Percentiles rank a stretch among this genome's conserved stretches.
Conservation (phyloP, 2,797 vertebrate species). For the Pyrocephalus nanus region DNA sequence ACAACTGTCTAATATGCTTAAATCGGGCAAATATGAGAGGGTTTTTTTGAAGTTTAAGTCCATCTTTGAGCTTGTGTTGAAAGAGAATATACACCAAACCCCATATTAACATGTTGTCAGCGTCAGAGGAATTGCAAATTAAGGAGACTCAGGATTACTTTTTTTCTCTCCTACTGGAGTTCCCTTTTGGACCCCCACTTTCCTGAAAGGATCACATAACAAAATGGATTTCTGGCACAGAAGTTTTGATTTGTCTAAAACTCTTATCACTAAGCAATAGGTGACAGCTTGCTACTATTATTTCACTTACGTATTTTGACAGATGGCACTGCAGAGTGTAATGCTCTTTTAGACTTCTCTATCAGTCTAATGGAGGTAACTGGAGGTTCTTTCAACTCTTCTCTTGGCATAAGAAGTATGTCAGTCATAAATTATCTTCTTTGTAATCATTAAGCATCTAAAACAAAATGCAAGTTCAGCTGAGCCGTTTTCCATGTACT, state of each 20-base stretch:
- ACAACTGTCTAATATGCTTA: constrained; percentile 56
- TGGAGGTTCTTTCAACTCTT: constrained; percentile 86
- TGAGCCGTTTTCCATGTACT: constrained; percentile 71
- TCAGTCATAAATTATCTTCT: constrained; percentile 85
- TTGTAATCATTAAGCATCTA: constrained; percentile 81
- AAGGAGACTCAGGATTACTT: constrained; percentile 4
- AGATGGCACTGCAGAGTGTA: constrained; percentile 92
- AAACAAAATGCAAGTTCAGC: constrained; percentile 78
- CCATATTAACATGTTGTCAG: not conserved
- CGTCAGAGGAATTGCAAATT: constrained; percentile 53
- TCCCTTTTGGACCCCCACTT: not conserved
- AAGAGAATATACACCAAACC: not conserved
- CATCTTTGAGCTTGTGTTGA: constrained; percentile 2
- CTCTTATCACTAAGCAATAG: constrained; percentile 77
- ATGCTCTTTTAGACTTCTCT: constrained; percentile 90
- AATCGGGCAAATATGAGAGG: constrained; percentile 38
- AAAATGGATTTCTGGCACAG: constrained; percentile 53
- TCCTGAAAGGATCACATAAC: constrained; percentile 23
- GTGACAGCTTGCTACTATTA: constrained; percentile 86
- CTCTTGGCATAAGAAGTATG: constrained; percentile 86
- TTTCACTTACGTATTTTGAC: constrained; percentile 88
- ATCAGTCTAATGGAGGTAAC: constrained; percentile 91
- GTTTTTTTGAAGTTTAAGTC: constrained; percentile 32
- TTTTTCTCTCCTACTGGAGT: not conserved
- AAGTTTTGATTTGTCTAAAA: constrained; percentile 81